Evolutionary conservation across 2,113 vertebrate genomes (phyloP), one percentile per base, ranked within the genome.

Genomic region (Otus sunia): DNA sequence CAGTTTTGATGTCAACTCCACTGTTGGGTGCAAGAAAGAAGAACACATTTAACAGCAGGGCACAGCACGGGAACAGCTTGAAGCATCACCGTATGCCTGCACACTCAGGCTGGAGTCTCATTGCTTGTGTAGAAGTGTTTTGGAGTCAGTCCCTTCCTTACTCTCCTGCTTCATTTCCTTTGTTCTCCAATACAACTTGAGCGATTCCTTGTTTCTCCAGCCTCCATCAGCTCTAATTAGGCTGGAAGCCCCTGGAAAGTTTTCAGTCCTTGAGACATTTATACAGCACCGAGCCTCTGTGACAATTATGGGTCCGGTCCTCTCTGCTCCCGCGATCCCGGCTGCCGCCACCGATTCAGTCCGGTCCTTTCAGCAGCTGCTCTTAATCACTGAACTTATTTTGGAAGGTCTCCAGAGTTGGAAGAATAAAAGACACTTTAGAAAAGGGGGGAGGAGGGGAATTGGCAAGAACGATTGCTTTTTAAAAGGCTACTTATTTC

Each of bases 341-440:
- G 60, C 62, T 92, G 90, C 84, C 8, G 5, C 88, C 89, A 17
- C 81, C 2, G 6, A 36, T 78, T 67, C 86, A 16, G 58, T 21
- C 75, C 5, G 9, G 21, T 63, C 90, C 79, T 92, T 96, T 93
- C 2, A 0, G 87, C 74, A 82, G 71, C 83, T 71, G 64, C 92
- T 86, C 73, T 78, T 66, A n/a, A 80, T 83, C 88, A 26, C 36
- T 72, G 83, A 83, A 84, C 72, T 87, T 67, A 26, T 67, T 88
- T 86, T 94, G 95, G 88, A 94, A 86, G 43, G 60, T 78, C 68
- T 96, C 95, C 88, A 86, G 86, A 45, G 36, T 0, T 60, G 39
- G 63, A 86, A 79, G 73, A 92, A 80, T 63, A 47, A 97, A 94
- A 86, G 85, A 22, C 78, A 67, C 49, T 92, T 91, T 12, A 53